phyloP scores from a whole-genome alignment of 2,888 invertebrate species.

The Xestobium rufovillosum region DNA sequence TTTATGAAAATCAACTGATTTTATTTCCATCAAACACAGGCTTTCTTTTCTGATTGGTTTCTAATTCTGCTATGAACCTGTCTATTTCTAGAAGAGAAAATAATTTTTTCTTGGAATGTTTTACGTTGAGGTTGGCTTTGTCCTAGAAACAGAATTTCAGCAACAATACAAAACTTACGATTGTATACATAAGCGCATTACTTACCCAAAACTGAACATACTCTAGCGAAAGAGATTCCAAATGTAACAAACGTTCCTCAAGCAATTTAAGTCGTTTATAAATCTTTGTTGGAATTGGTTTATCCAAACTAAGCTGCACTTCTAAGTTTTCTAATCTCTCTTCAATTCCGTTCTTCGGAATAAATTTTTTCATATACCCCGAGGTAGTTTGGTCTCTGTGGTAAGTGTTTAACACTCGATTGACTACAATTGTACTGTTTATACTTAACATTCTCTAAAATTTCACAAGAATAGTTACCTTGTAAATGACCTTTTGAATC shows the following conservation, averaged over 20 bases:
- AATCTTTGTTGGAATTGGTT: slow-evolving; percentile 55
- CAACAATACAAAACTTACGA: too few relatives aligned
- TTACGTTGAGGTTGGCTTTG: slow-evolving; percentile 23
- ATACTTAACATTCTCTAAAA: not conserved
- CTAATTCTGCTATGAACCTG: slow-evolving; percentile 33
- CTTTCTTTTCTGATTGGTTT: too few relatives aligned
- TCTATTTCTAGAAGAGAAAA: slow-evolving; percentile 36
- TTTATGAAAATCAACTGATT: too few relatives aligned
- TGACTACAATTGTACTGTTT: slow-evolving; percentile 46
- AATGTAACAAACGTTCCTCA: slow-evolving; percentile 63
- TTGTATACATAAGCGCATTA: too few relatives aligned
- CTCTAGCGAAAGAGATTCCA: slow-evolving; percentile 75
- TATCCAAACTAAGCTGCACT: slow-evolving; percentile 49
- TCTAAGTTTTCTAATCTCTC: slow-evolving; percentile 63
- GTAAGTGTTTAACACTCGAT: slow-evolving; percentile 61
- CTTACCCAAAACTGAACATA: slow-evolving; percentile 63
- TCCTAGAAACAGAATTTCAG: slow-evolving; percentile 28
- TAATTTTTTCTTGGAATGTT: slow-evolving; percentile 32
- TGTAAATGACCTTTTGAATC: slow-evolving; percentile 74
- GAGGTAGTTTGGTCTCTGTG: slow-evolving; percentile 41
- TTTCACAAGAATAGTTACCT: slow-evolving; percentile 46
- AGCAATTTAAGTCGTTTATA: slow-evolving; percentile 62
- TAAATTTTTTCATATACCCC: slow-evolving; percentile 45
- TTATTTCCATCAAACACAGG: too few relatives aligned
- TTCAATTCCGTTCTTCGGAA: slow-evolving; percentile 49